Conservation (phyloP, 1,140 invertebrate species). For the Pteromalus puparum region DNA sequence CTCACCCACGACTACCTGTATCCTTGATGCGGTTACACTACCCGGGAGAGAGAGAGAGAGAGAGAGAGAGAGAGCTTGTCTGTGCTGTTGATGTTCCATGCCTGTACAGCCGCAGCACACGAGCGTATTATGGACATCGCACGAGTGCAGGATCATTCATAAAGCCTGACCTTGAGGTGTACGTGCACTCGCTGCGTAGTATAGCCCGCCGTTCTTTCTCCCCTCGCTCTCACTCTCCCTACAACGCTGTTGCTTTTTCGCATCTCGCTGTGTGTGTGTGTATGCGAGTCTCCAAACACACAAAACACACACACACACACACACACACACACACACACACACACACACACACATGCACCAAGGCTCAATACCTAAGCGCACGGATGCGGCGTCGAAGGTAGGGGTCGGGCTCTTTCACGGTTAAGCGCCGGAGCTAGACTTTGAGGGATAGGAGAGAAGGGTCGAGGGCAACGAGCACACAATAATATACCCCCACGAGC, state of each 20-base stretch:
- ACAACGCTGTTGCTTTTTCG: background rate
- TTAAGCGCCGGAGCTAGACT: background rate
- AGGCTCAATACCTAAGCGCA: background rate
- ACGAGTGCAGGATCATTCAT: constrained; percentile 30
- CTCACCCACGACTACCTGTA: background rate
- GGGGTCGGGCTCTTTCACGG: background rate
- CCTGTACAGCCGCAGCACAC: background rate
- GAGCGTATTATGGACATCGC: background rate
- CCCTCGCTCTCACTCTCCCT: background rate
- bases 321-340: too few relatives aligned
- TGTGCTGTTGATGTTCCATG: too few relatives aligned
- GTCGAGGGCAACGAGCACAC: constrained; percentile 33
- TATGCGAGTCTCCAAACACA: too few relatives aligned
- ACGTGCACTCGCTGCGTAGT: background rate
- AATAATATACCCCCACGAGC: background rate
- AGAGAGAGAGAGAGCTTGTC: too few relatives aligned
- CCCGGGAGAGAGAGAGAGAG: too few relatives aligned
- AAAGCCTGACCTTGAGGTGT: constrained; percentile 35
- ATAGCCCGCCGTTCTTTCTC: background rate
- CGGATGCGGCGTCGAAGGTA: background rate
- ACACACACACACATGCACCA: too few relatives aligned
- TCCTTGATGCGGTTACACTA: background rate
- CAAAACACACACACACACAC: too few relatives aligned
- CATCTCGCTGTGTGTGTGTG: too few relatives aligned
- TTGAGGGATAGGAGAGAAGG: constrained; percentile 5